Evolutionary conservation across 2,888 invertebrate species (phyloP), one percentile per base, ranked within the genome.

Genomic region (Leistus spinibarbis): DNA sequence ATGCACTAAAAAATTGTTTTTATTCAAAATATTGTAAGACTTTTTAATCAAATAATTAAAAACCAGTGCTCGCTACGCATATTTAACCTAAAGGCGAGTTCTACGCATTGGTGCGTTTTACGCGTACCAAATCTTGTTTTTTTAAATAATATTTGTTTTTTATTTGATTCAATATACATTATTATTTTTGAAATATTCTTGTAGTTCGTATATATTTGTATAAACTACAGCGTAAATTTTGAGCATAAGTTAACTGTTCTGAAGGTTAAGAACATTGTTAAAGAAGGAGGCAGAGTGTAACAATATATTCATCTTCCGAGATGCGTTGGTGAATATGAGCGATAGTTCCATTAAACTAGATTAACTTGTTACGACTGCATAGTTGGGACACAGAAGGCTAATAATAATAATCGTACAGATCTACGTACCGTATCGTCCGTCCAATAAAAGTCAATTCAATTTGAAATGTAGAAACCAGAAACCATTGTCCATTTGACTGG

Each of bases 391-490:
- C 69, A 69, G 69, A 62, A 69, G 71, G 64, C 54, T 63, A 71
- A 71, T 71, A 71, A 71, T 69, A 40, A 40, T 40, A 27, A 27
- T 27, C 27, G 27, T 27, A 27, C 9, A 27, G 0, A 1, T 5
- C 1, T 40, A 62, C 23, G 22, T 73, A 73, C n/a, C n/a, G n/a
- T 23, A 62, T 54, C 23, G 64, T 64, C 54, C 54, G 40, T 63
- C 53, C 71, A 71, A 73, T 67, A 24, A 67, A 73, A 67, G 73
- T 73, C 73, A 73, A 73, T 67, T 73, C 67, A 73, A 73, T 73
- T 73, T 67, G 67, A 10, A n/a, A n/a, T 67, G 66, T 27, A 62
- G 73, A 73, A 73, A 73, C 60, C 53, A 67, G 62, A 73, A 73
- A 73, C 27, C 64, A 62, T 67, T 66, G 20, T 66, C 4, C 40